Base-by-base conservation (phyloP, 1,140 invertebrate genomes). In the Melipona quadrifasciata region DNA sequence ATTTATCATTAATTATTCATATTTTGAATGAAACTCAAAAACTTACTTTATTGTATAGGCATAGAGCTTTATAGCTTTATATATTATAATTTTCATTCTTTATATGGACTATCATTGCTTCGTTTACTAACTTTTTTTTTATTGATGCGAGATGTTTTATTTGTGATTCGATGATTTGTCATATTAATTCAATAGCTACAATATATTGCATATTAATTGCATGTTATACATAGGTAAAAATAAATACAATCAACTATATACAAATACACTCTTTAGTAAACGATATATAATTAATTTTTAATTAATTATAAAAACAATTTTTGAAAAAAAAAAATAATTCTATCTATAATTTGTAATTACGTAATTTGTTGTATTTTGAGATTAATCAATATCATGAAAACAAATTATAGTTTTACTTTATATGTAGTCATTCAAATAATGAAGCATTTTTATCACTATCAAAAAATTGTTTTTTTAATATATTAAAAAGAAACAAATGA, bases 71-170 rank as follows among this genome's bases (percentile, higher is more conserved):
- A 19, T 95, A 94, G 84, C n/a, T n/a, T n/a, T n/a, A n/a, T n/a
- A n/a, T n/a, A n/a, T n/a, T n/a, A n/a, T 97, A 96, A 91, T 97
- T 96, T 21, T 96, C 96, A 87, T 95, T 96, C 94, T 97, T 97
- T 85, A 97, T 94, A 88, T 97, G 96, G 81, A 96, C 96, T n/a
- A n/a, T n/a, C 2, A 95, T 95, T 31, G 97, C 97, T 93, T 97
- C 97, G 91, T 97, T 96, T 34, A 96, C 95, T 77, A 96, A 93
- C 27, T 97, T 96, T 34, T 96, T 96, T 88, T 91, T 89, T 16
- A 90, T 71, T 21, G 73, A 16, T 67, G 70, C 39, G 8, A 80
- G 39, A 31, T 94, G 94, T 72, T 95, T 94, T 11, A 91, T 90
- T 17, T 95, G 95, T 55, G 91, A 92, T 87, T 16, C 55, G 31